Evolutionary conservation across 2,113 vertebrate species (phyloP).

Genomic region (Choloepus hoffmanni): DNA sequence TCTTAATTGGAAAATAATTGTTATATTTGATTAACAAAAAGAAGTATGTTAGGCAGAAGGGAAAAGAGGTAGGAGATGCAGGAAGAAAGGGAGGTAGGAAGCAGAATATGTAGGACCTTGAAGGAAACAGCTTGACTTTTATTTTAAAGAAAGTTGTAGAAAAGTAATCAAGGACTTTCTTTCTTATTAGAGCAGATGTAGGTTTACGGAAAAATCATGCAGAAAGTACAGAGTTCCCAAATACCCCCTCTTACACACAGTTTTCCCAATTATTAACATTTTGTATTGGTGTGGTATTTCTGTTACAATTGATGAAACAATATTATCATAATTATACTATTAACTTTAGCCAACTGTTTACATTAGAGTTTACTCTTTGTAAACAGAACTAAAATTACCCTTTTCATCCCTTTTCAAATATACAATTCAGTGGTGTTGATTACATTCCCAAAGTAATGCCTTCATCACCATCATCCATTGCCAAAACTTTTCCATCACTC

Average conservation of each 20-base stretch:
- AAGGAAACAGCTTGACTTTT: background rate
- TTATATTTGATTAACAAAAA: background rate
- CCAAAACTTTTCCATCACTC: too few relatives aligned
- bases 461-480: too few relatives aligned
- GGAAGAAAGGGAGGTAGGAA: background rate
- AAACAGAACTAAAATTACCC: too few relatives aligned
- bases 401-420: too few relatives aligned
- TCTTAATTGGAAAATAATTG: background rate
- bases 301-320: background rate
- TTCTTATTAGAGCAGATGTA: background rate
- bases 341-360: background rate
- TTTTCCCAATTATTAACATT: background rate
- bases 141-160: background rate
- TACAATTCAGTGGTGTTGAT: too few relatives aligned
- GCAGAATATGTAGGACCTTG: background rate
- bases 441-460: too few relatives aligned
- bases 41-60: background rate
- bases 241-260: background rate
- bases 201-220: background rate
- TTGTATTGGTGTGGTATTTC: background rate
- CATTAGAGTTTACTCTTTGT: background rate
- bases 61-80: background rate
- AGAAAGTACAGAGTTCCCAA: background rate
- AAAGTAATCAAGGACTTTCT: background rate
- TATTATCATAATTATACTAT: background rate